Percentiles rank a stretch among this genome's conserved stretches.
Conservation (phyloP, 2,888 invertebrate genomes). For the Eurytoma adleriae region DNA sequence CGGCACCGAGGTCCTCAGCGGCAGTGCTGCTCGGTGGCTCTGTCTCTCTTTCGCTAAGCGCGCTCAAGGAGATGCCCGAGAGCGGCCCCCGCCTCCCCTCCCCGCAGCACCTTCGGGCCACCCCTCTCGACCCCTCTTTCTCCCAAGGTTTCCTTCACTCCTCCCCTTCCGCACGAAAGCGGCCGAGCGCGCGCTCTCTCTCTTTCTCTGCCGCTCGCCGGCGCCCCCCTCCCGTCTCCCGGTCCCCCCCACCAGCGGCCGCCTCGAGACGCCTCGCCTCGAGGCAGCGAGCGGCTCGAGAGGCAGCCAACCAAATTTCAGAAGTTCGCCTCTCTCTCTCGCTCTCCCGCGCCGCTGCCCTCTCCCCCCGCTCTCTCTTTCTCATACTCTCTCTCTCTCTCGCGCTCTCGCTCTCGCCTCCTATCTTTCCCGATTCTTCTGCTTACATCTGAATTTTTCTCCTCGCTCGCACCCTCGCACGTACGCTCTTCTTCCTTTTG, state of each 20-base stretch:
- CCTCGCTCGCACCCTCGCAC: conserved; percentile 45
- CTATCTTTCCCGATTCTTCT: conserved; percentile 50
- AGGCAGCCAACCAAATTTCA: conserved; percentile 74
- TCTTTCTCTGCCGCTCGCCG: conserved; percentile 51
- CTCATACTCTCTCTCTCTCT: not conserved
- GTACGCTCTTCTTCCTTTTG: conserved; percentile 25
- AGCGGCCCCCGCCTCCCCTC: conserved; percentile 33
- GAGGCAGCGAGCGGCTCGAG: conserved; percentile 62
- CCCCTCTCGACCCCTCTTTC: conserved; percentile 49
- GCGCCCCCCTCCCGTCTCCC: conserved; percentile 48
- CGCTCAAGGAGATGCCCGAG: conserved; percentile 41
- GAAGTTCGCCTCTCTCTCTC: conserved; percentile 56
- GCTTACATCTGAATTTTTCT: conserved; percentile 52
- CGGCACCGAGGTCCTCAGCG: conserved; percentile 67
- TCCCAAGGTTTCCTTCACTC: conserved; percentile 53
- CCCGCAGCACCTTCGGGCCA: conserved; percentile 36
- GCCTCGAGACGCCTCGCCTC: conserved; percentile 50
- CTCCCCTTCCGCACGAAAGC: conserved; percentile 49
- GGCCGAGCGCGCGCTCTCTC: conserved; percentile 48
- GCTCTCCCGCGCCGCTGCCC: conserved; percentile 11
- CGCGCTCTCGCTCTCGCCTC: conserved; percentile 37
- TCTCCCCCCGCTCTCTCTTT: conserved; percentile 23
- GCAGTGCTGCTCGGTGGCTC: conserved; percentile 56
- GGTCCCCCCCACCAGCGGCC: conserved; percentile 38
- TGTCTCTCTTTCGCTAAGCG: conserved; percentile 34